Evolutionary conservation across 2,113 vertebrate species (phyloP), one percentile per base, ranked within the genome.

Genomic region (Poeciliopsis prolifica): DNA sequence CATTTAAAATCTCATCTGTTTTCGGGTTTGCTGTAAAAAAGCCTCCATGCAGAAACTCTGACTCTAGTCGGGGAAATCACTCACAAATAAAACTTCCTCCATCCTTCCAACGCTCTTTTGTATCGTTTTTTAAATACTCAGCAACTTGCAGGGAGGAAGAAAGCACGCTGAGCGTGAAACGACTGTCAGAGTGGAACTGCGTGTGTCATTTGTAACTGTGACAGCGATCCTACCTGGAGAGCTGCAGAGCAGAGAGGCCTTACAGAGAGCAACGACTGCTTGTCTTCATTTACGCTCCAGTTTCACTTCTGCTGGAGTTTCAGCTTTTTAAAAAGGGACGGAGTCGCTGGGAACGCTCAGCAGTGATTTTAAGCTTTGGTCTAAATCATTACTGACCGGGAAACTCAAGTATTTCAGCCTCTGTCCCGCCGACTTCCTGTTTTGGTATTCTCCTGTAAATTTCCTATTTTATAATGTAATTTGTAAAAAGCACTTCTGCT

Each of bases 161-260:
- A 65, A 40, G 66, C 77, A 17, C 33, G 83, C 84, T 81, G 88
- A 80, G 80, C 31, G 77, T 71, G 83, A 84, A 80, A 76, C 72
- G 65, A 77, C 69, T 80, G 85, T 87, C 30, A 40, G 75, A 29
- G 74, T 84, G 77, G 76, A 86, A 80, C 78, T 31, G 71, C 61
- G 68, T 37, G 78, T 87, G 84, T 82, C 82, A 87, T 91, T 89
- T 90, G 75, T 86, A 90, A 88, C 73, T 58, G 79, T 84, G 82
- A 89, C 83, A 79, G 86, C 66, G 73, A 79, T 68, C 65, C 77
- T 87, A 85, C 84, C 86, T n/a, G n/a, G n/a, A n/a, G n/a, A n/a
- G n/a, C n/a, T 40, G 24, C 65, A 69, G 78, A 72, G 74, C 82
- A 61, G 82, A 85, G 5, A 54, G 61, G 64, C 58, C 37, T 75